Conservation (phyloP, 2,797 vertebrate species). For the Dermochelys coriacea region DNA sequence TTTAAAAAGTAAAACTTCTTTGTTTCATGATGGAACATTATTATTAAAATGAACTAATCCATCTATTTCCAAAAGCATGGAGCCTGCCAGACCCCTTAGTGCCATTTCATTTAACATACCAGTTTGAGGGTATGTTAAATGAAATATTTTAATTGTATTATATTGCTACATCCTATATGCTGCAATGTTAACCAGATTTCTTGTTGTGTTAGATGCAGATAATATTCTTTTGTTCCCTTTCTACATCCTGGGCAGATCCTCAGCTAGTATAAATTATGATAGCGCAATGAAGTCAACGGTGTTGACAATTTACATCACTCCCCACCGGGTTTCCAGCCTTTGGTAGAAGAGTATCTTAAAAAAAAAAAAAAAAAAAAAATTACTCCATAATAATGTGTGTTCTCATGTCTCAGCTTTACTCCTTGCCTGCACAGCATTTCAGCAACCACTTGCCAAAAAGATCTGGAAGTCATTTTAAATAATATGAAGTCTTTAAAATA, state of each 20-base stretch:
- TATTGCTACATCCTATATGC: background rate
- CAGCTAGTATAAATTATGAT: background rate
- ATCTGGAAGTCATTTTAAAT: too few relatives aligned
- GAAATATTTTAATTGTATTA: background rate
- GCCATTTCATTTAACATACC: background rate
- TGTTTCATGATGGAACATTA: background rate
- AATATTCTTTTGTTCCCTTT: background rate
- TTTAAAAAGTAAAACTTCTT: background rate
- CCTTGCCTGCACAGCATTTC: too few relatives aligned
- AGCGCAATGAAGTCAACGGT: background rate
- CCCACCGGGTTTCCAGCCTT: background rate
- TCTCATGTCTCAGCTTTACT: too few relatives aligned
- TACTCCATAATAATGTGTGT: too few relatives aligned
- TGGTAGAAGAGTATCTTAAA: background rate
- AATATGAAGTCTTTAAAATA: too few relatives aligned
- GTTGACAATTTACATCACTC: background rate
- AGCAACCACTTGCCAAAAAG: too few relatives aligned
- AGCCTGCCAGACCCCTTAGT: background rate
- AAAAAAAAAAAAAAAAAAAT: background rate
- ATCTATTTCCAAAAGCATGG: background rate
- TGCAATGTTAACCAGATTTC: background rate
- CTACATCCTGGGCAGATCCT: background rate
- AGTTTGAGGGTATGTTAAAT: background rate
- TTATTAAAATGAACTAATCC: background rate
- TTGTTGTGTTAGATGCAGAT: background rate